phyloP scores from a whole-genome alignment of 2,888 invertebrate species.

The Pheosia gnoma region DNA sequence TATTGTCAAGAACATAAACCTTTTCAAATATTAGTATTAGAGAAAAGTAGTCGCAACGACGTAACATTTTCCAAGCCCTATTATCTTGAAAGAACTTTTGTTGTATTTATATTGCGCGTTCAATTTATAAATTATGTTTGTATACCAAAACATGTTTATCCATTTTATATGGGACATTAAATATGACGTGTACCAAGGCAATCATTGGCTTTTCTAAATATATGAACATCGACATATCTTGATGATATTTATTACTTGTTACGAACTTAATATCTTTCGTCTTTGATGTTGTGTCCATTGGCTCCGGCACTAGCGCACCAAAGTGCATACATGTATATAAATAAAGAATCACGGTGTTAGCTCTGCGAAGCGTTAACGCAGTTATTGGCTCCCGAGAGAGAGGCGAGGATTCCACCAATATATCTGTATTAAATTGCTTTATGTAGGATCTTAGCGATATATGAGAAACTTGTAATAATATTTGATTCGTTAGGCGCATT shows the following conservation, averaged over 20 bases:
- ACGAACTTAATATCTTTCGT: constrained; percentile 10
- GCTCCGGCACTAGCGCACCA: constrained; percentile 34
- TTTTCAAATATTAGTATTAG: constrained; percentile 30
- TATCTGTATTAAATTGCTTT: constrained; percentile 35
- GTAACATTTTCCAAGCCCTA: constrained; percentile 14
- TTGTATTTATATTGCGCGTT: constrained; percentile 12
- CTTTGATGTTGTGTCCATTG: constrained; percentile 38
- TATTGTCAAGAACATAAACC: constrained; percentile 37
- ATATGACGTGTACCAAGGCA: not conserved
- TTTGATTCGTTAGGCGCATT: constrained; percentile 15
- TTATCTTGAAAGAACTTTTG: constrained; percentile 12
- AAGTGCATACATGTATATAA: constrained; percentile 20
- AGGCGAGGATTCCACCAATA: constrained; percentile 28
- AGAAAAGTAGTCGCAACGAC: constrained; percentile 24
- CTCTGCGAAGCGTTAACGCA: constrained; percentile 35
- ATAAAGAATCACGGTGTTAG: constrained; percentile 22
- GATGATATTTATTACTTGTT: not conserved
- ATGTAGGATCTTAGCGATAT: constrained; percentile 32
- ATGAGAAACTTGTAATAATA: constrained; percentile 33
- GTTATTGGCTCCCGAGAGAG: constrained; percentile 29
- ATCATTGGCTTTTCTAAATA: constrained; percentile 4
- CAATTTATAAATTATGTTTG: constrained; percentile 7
- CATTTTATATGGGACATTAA: not conserved
- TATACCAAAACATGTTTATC: constrained; percentile 13
- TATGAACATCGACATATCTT: not conserved